Base-by-base conservation (phyloP, 2,797 vertebrate species). In the Clarias platycephalus region DNA sequence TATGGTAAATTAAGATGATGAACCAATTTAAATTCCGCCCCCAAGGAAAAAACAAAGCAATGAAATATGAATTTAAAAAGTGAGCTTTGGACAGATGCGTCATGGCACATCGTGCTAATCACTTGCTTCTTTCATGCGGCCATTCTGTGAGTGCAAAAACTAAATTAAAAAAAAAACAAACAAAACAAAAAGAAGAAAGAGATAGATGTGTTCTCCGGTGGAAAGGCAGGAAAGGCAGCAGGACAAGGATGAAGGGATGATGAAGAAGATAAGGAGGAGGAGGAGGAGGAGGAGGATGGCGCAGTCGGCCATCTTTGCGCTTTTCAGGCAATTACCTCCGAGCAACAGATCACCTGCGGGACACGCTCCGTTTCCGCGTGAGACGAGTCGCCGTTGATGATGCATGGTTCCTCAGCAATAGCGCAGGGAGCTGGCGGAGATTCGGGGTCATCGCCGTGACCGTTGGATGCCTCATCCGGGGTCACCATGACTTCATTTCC, bases 321-420 rank as follows among this genome's bases (percentile, higher is more conserved):
- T 60, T 34, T 81, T 88, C 89, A 71, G 93, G 92, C 91, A 96
- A 96, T 99, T 99, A 99, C 98, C 98, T 99, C 97, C 90, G 97
- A 98, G 94, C 96, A 99, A 98, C 97, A 98, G 95, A 99, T 98
- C 96, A 99, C 96, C 94, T 98, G 95, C 90, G 96, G 94, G 89
- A 95, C 94, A 82, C 91, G 93, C 90, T 97, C 96, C 89, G 93
- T 93, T 93, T 97, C 97, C 88, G 92, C 90, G 90, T 94, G 93
- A 87, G 94, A 94, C 86, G 95, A 92, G 90, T 97, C 96, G 91
- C 98, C 98, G 70, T 99, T 99, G 91, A 99, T 95, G 90, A 98
- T 96, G 66, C 95, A 95, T 80, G 93, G 92, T 86, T 96, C 91
- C 68, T 94, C 93, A 80, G 93, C 90, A 2, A 90, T 79, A 18